Base-by-base conservation (phyloP, 2,888 invertebrate genomes). In the Hypsopygia costalis region DNA sequence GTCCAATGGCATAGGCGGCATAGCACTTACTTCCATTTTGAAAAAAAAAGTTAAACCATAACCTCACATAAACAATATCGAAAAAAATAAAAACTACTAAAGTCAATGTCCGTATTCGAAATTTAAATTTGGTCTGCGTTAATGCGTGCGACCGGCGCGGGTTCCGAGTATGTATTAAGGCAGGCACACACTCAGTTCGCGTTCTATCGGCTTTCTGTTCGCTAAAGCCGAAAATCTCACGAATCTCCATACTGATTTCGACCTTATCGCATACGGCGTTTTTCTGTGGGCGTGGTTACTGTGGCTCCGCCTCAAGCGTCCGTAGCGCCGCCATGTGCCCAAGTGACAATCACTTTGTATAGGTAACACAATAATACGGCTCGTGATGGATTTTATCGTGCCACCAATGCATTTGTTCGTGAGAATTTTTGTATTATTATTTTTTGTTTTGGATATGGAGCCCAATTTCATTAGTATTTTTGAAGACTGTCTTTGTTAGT, bases 1-100 rank as follows among this genome's bases (percentile, higher is more conserved):
- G 90, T 93, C 93, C 80, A 93, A 73, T 43, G 93, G 92, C 91
- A 92, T 92, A 43, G 89, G 87, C 43, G 89, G 80, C 81, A 91
- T 90, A 36, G 91, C 87, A 88, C 91, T 91, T 57, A 92, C 78
- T 83, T 92, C 92, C 89, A 92, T 90, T 62, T 81, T 90, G 51
- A 66, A 56, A 51, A 59, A 66, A 40, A 52, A 61, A 46, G 28
- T 39, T 56, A 61, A 42, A 44, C 46, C 49, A 54, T 62, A 55
- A 55, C 52, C 52, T 69, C 66, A 66, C 66, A 56, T 58, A 44
- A 49, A 62, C 62, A 55, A 55, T 37, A 43, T 46, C 21, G 30
- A 39, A 34, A 31, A 40, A 40, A 52, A 22, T 31, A 4, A 33
- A 33, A 33, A 28, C 9, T 43, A 42, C 36, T 28, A 38, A 46